Base-by-base conservation (phyloP, 2,113 vertebrate species). In the Oncorhynchus keta region DNA sequence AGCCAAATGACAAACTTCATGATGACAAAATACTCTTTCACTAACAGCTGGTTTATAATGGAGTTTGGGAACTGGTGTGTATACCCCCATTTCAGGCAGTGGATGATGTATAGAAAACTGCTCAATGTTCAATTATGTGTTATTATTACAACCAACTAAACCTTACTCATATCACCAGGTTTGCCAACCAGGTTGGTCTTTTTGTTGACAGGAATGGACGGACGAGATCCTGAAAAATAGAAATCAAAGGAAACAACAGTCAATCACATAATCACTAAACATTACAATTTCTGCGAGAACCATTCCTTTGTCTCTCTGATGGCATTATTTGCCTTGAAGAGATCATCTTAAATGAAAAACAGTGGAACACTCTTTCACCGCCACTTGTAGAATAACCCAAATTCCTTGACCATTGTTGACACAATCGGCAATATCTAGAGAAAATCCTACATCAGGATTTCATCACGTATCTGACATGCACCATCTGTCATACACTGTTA, bases 101-200 rank as follows among this genome's bases (percentile, higher is more conserved):
- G n/a, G n/a, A 62, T 11, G 9, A 45, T 45, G 9, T 62, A 22
- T 62, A 62, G 8, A 20, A 22, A 62, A n/a, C 59, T n/a, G 18
- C 18, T 57, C 55, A 57, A 62, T 62, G 59, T 62, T 62, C 6
- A n/a, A 62, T 20, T 62, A 14, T 20, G 59, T 20, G n/a, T 7
- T 20, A 16, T 62, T 22, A n/a, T 62, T n/a, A 22, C 6, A 7
- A 24, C 14, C 13, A 49, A 68, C 18, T 48, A 68, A 45, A 45
- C 11, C 79, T 79, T 72, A 88, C 93, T 90, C 1, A 74, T 83
- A 30, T 80, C 87, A 75, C 79, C 89, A 1, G 81, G 88, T 57
- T 91, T 91, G 7, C 84, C 84, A 30, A 92, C 89, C 82, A 80
- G 64, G 75, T 93, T 93, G 0, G 81, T 70, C 22, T 86, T 93